A percentile compares a stretch with the other conserved stretches of the same genome.
Evolutionary conservation across 2,888 invertebrate species (phyloP).

Genomic region (Drosophila neonasuta): DNA sequence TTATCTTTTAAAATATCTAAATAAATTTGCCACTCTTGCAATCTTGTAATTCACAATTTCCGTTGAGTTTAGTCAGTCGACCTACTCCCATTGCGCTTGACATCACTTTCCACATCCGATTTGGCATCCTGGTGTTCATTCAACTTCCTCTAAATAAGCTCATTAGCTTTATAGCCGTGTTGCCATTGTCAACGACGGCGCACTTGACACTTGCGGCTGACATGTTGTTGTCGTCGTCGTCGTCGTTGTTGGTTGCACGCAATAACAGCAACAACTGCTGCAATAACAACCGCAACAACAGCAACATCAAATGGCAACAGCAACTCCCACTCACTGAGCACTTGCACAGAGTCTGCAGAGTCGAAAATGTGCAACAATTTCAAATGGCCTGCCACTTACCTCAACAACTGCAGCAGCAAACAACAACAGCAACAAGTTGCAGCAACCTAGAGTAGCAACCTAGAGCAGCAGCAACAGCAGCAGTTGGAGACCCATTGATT

Average conservation of each 20-base stretch:
- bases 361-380: conserved; percentile 67
- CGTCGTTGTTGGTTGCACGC: conserved; percentile 38
- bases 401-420: conserved; percentile 33
- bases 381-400: conserved; percentile 65
- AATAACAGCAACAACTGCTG: conserved; percentile 50
- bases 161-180: conserved; percentile 62
- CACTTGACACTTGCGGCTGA: conserved; percentile 69
- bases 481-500: conserved; percentile 64
- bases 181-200: conserved; percentile 55
- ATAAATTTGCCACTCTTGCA: not conserved
- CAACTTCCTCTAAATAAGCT: conserved; percentile 60
- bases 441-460: conserved; percentile 43
- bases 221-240: conserved; percentile 49
- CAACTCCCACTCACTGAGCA: conserved; percentile 53
- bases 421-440: conserved; percentile 48
- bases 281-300: conserved; percentile 26
- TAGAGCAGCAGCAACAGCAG: conserved; percentile 24
- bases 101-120: conserved; percentile 7
- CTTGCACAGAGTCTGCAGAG: conserved; percentile 34
- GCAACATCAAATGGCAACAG: conserved; percentile 29
- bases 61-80: not conserved
- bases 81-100: conserved; percentile 1
- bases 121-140: conserved; percentile 7
- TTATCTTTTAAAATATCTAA: not conserved
- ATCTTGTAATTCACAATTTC: not conserved